phyloP scores from a whole-genome alignment of 1,140 invertebrate genomes.

The Aphaenogaster ashmeadi region DNA sequence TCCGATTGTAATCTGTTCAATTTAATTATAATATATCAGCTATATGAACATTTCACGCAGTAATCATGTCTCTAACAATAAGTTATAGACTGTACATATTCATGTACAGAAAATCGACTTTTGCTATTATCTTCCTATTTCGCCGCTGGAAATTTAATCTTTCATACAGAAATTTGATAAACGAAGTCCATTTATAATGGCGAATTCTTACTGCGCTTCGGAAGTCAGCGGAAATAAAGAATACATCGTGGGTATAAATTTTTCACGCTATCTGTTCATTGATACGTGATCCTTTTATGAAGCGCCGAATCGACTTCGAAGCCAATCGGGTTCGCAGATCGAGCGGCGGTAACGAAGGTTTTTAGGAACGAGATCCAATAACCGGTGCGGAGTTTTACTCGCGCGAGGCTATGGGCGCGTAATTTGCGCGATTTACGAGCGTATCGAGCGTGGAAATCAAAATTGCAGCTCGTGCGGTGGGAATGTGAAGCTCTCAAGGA shows the following conservation, averaged over 20 bases:
- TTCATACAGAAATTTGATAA: conserved; percentile 14
- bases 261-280: conserved; percentile 53
- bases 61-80: not conserved
- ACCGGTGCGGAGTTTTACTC: conserved; percentile 54
- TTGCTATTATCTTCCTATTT: conserved; percentile 13
- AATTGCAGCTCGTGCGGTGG: conserved; percentile 53
- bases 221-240: conserved; percentile 38
- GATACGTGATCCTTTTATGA: conserved; percentile 63
- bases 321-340: conserved; percentile 35
- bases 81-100: not conserved
- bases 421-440: conserved; percentile 64
- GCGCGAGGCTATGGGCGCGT: conserved; percentile 33
- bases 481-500: conserved; percentile 43
- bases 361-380: conserved; percentile 63
- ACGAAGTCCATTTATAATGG: conserved; percentile 18
- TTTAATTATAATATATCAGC: not conserved
- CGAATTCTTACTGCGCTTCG: conserved; percentile 14
- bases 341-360: conserved; percentile 59
- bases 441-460: conserved; percentile 62
- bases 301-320: conserved; percentile 54
- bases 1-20: conserved; percentile 34
- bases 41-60: not conserved
- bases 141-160: conserved; percentile 16
- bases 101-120: conserved; percentile 3
- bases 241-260: conserved; percentile 43